Evolutionary conservation across 2,797 vertebrate genomes (phyloP), one percentile per base, ranked within the genome.

Genomic region (Mormyrops attenuatus): DNA sequence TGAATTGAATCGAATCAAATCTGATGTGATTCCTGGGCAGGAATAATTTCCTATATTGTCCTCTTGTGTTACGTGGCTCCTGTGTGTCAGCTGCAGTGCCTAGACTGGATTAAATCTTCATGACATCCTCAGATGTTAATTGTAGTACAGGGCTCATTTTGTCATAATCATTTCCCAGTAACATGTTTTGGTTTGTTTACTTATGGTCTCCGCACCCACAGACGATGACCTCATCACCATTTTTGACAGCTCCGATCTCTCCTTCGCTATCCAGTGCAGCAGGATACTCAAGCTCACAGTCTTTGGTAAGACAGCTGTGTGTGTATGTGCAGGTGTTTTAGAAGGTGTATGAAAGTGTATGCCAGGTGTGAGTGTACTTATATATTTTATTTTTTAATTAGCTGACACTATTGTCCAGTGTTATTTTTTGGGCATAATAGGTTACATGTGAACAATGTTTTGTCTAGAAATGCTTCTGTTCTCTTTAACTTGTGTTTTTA

Each of bases 161-260:
- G 15, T 47, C 3, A 26, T 41, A 47, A 66, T 63, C 13, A 77
- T 77, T 41, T 20, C 17, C 73, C 38, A 41, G 13, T 77, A 41
- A 26, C 52, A 44, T 41, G 73, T 5, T 8, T 77, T 20, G 5
- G 34, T 77, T 77, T 77, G 13, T 77, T 77, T 77, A 7, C 6
- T 6, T 77, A 20, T 77, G 73, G 34, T 77, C 73, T 41, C 17
- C 73, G 41, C 73, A 6, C 73, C 73, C 73, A 30, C 63, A 99
- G 98, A 99, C 95, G 98, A 98, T 92, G 99, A 99, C 94, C 98
- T 98, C 92, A 98, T 99, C 93, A 99, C 98, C 88, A 99, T 99
- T 93, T 99, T 99, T 92, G 98, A 99, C 96, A 99, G 98, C 94
- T 99, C 99, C 89, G 99, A 99, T 94, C 97, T 99, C 92, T 99